Percentiles rank a stretch among this genome's conserved stretches.
phyloP scores from a whole-genome alignment of 2,888 invertebrate species.

The Drosophila crucigera region DNA sequence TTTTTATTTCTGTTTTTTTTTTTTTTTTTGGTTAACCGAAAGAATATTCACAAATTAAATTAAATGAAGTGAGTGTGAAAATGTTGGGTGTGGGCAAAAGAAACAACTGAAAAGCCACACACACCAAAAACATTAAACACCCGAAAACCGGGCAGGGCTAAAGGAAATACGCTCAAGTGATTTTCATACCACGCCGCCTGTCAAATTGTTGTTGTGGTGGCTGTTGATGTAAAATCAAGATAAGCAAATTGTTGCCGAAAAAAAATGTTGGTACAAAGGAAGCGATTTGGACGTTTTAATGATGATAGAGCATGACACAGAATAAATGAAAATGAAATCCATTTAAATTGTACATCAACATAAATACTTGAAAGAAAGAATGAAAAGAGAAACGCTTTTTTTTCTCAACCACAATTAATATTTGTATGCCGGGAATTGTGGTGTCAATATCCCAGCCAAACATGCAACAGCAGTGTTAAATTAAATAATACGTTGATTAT shows the following conservation, averaged over 20 bases:
- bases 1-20: constrained; percentile 1
- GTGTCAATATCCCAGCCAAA: neutral
- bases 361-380: constrained; percentile 9
- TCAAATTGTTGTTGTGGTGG: constrained; percentile 46
- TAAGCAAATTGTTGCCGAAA: constrained; percentile 79
- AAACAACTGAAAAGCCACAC: constrained; percentile 57
- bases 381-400: neutral
- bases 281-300: constrained; percentile 78
- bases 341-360: constrained; percentile 59
- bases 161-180: constrained; percentile 82
- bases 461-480: neutral
- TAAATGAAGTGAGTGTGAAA: constrained; percentile 80
- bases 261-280: constrained; percentile 68
- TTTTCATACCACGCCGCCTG: constrained; percentile 61
- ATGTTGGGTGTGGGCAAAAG: constrained; percentile 52
- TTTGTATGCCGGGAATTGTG: neutral
- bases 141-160: constrained; percentile 48
- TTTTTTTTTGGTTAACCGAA: constrained; percentile 39
- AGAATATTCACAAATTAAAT: constrained; percentile 79
- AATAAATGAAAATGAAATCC: constrained; percentile 70
- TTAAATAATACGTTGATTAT: neutral
- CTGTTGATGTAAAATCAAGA: constrained; percentile 75
- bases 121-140: constrained; percentile 62
- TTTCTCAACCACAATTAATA: constrained; percentile 9
- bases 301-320: constrained; percentile 80